phyloP scores from a whole-genome alignment of 2,888 invertebrate genomes.

The Theodoxus fluviatilis region DNA sequence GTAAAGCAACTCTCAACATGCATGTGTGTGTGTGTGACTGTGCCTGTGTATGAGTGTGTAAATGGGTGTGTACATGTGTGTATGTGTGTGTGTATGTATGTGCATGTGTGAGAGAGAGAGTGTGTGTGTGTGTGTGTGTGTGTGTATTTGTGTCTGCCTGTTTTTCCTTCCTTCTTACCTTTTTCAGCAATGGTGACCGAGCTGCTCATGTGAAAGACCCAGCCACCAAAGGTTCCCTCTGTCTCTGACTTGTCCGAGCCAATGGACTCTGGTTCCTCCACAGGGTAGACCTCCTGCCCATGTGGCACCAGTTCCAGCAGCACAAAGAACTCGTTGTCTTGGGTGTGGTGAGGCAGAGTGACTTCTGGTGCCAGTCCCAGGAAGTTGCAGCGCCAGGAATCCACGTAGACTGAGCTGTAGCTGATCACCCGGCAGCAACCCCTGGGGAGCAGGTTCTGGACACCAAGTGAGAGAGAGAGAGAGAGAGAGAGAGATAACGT shows the following conservation, averaged over 20 bases:
- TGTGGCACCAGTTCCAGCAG: conserved; percentile 48
- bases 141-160: neutral
- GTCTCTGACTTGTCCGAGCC: conserved; percentile 27
- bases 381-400: conserved; percentile 66
- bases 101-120: neutral
- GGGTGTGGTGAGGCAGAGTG: conserved; percentile 56
- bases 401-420: conserved; percentile 61
- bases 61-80: neutral
- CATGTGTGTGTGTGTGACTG: neutral
- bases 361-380: conserved; percentile 61
- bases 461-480: neutral
- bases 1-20: neutral
- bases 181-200: conserved; percentile 55
- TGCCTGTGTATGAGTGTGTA: neutral
- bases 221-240: conserved; percentile 40
- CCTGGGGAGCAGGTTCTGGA: conserved; percentile 63
- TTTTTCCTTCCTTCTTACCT: conserved; percentile 50
- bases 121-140: neutral
- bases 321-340: conserved; percentile 55
- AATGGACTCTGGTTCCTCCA: conserved; percentile 20
- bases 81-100: conserved; percentile 8
- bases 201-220: conserved; percentile 52
- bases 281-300: neutral
- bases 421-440: conserved; percentile 64
- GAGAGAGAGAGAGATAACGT: too few relatives aligned